These are phyloP conservation scores for Hoplodrina blanda DNA, from an alignment of 2,888 invertebrate genomes.

Conservation along the genomic window DNA sequence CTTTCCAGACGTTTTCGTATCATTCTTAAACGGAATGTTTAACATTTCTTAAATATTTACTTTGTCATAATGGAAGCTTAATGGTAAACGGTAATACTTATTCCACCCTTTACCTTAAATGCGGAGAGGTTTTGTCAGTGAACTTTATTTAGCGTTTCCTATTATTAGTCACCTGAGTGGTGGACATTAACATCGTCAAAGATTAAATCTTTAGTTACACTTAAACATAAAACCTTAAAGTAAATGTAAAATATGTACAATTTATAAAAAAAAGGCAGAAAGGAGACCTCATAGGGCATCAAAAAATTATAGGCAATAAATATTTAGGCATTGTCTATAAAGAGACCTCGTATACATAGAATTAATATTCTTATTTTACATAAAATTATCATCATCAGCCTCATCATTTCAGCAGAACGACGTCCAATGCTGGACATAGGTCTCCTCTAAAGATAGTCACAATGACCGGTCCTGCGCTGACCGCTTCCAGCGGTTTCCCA, in stretches of 20 bases:
- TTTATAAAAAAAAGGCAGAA: too few relatives aligned
- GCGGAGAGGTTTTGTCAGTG: slow-evolving; percentile 1
- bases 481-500: too few relatives aligned
- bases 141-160: slow-evolving; percentile 11
- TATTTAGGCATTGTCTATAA: not conserved
- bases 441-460: too few relatives aligned
- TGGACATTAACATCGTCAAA: not conserved
- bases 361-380: not conserved
- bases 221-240: too few relatives aligned
- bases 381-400: too few relatives aligned
- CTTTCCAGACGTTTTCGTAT: slow-evolving; percentile 35
- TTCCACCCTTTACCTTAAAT: slow-evolving; percentile 38
- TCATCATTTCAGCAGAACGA: too few relatives aligned
- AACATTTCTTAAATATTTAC: slow-evolving; percentile 58
- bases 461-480: too few relatives aligned
- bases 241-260: too few relatives aligned
- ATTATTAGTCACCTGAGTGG: not conserved
- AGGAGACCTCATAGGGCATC: too few relatives aligned
- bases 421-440: too few relatives aligned
- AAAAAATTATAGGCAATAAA: too few relatives aligned
- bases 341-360: not conserved
- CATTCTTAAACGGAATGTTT: slow-evolving; percentile 46
- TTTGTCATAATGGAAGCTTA: slow-evolving; percentile 57
- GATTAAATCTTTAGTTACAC: not conserved
- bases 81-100: slow-evolving; percentile 44